Evolutionary conservation across 1,140 invertebrate species (phyloP).

Genomic region (Wiebesia pumilae): DNA sequence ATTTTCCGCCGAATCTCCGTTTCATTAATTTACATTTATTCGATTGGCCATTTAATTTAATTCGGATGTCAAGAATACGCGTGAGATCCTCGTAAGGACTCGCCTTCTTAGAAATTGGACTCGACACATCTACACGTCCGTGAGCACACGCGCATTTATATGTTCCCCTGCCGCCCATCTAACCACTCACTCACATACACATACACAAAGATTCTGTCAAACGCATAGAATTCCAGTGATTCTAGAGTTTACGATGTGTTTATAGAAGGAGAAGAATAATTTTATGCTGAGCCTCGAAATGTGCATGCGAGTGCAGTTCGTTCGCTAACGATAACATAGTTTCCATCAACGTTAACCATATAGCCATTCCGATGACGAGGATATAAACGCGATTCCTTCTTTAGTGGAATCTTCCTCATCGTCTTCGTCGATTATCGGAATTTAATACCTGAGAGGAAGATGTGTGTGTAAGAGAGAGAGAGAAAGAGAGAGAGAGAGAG

Average conservation of each 20-base stretch:
- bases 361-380: not conserved
- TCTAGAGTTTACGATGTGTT: constrained; percentile 1
- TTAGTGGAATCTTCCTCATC: not conserved
- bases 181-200: not conserved
- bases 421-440: not conserved
- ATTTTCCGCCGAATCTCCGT: not conserved
- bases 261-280: constrained; percentile 19
- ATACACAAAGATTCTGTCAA: not conserved
- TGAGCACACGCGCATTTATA: not conserved
- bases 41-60: constrained; percentile 41
- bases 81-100: not conserved
- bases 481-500: not conserved
- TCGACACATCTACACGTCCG: not conserved
- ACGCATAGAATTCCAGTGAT: not conserved
- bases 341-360: constrained; percentile 21
- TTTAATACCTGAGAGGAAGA: not conserved
- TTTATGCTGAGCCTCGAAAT: constrained; percentile 14
- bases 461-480: not conserved
- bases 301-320: not conserved
- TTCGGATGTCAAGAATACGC: not conserved
- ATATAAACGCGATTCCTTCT: not conserved
- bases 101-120: not conserved
- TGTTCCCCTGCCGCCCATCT: no score
- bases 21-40: constrained; percentile 42
- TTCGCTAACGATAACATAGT: constrained; percentile 12